A percentile compares a stretch with the other conserved stretches of the same genome.
Evolutionary conservation across 1,140 invertebrate species (phyloP).

Genomic region (Drosophila takahashii): DNA sequence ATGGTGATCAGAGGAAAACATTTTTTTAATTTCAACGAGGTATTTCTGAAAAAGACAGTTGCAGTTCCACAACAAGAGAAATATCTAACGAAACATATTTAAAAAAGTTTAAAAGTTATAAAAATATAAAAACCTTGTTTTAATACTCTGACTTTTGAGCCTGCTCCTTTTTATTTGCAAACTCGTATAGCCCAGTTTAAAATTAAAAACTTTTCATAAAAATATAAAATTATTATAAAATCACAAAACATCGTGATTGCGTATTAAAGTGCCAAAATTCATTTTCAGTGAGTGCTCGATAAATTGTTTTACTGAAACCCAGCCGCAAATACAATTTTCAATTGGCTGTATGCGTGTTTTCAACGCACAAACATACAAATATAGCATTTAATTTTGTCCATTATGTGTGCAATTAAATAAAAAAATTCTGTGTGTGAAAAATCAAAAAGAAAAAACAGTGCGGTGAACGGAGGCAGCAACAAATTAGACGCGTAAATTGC

Average conservation of each 20-base stretch:
- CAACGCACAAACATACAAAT: slow-evolving; percentile 32
- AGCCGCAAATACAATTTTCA: slow-evolving; percentile 41
- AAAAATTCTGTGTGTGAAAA: slow-evolving; percentile 72
- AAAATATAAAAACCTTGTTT: too few relatives aligned
- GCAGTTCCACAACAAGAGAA: too few relatives aligned
- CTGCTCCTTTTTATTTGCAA: neutral
- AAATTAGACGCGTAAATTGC: slow-evolving; percentile 79
- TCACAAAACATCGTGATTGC: neutral
- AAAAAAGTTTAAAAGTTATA: too few relatives aligned
- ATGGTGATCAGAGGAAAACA: neutral
- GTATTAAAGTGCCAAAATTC: slow-evolving; percentile 27
- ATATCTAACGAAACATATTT: too few relatives aligned
- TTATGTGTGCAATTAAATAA: slow-evolving; percentile 76
- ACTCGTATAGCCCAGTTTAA: neutral
- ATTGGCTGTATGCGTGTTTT: slow-evolving; percentile 50
- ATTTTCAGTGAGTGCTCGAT: slow-evolving; percentile 48
- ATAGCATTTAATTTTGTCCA: slow-evolving; percentile 63
- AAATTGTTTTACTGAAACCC: slow-evolving; percentile 15
- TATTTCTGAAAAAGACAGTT: too few relatives aligned
- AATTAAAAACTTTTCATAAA: neutral
- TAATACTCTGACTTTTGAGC: neutral
- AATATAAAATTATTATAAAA: neutral
- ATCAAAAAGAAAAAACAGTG: slow-evolving; percentile 31
- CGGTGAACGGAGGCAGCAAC: slow-evolving; percentile 34
- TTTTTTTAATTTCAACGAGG: neutral